Evolutionary conservation across 2,888 invertebrate species (phyloP).

Genomic region (Leptura quadrifasciata): DNA sequence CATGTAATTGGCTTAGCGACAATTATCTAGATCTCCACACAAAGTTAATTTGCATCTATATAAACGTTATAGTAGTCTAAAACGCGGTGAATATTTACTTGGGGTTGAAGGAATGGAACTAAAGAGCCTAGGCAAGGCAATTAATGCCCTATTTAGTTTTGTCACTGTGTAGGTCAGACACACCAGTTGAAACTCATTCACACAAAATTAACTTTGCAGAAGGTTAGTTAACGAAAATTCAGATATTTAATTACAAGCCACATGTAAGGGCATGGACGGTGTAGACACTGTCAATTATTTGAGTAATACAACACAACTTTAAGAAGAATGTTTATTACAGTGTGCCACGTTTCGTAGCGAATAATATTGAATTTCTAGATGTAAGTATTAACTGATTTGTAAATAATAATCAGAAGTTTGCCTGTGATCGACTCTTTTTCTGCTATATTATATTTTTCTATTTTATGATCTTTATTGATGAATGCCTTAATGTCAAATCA

Average conservation of each 20-base stretch:
- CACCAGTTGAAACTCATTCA: not conserved
- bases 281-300: no score
- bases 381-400: no score
- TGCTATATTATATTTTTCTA: no score
- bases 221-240: not conserved
- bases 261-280: not conserved
- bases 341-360: no score
- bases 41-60: conserved; percentile 2
- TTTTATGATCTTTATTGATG: no score
- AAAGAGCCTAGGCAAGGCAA: not conserved
- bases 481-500: no score
- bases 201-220: not conserved
- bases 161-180: conserved; percentile 1
- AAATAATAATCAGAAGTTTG: no score
- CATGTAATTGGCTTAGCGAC: not conserved
- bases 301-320: no score
- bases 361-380: no score
- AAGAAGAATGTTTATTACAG: no score
- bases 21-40: not conserved
- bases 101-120: not conserved
- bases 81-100: conserved; percentile 10
- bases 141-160: conserved; percentile 5
- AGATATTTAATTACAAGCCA: not conserved
- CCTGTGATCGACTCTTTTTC: no score
- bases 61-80: not conserved